Conservation (phyloP, 1,140 invertebrate species). For the Drosophila dunni region DNA sequence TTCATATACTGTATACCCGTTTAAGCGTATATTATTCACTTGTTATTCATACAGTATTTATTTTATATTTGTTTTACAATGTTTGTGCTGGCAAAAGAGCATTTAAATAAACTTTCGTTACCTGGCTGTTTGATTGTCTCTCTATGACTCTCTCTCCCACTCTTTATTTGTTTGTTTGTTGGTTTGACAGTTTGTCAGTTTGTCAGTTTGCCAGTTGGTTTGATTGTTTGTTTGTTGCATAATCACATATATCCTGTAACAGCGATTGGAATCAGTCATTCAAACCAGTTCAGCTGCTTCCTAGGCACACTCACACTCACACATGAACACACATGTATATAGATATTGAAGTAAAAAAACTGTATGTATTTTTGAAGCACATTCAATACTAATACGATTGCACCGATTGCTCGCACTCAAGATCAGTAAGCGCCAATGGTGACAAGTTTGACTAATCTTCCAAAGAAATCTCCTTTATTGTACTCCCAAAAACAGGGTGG, state of each 20-base stretch:
- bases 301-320: slow-evolving; percentile 40
- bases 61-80: slow-evolving; percentile 24
- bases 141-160: not conserved
- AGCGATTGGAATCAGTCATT: slow-evolving; percentile 37
- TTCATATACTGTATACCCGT: slow-evolving; percentile 18
- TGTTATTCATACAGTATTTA: slow-evolving; percentile 20
- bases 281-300: slow-evolving; percentile 10
- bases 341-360: slow-evolving; percentile 25
- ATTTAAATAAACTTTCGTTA: slow-evolving; percentile 16
- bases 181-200: slow-evolving; percentile 39
- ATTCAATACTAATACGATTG: slow-evolving; percentile 11
- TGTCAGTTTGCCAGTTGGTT: slow-evolving; percentile 38
- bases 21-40: slow-evolving; percentile 22
- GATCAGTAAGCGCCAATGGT: slow-evolving; percentile 21
- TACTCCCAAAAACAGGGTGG: slow-evolving; percentile 88
- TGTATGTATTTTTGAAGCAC: slow-evolving; percentile 47
- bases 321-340: slow-evolving; percentile 54
- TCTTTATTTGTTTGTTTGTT: slow-evolving; percentile 52
- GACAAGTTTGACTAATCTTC: slow-evolving; percentile 80
- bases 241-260: slow-evolving; percentile 27
- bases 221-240: slow-evolving; percentile 55
- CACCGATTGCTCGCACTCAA: slow-evolving; percentile 24
- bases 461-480: slow-evolving; percentile 85
- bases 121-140: slow-evolving; percentile 34
- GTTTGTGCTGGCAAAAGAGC: slow-evolving; percentile 18